Evolutionary conservation across 1,140 invertebrate genomes (phyloP), one percentile per base, ranked within the genome.

Genomic region (Eciton burchellii): DNA sequence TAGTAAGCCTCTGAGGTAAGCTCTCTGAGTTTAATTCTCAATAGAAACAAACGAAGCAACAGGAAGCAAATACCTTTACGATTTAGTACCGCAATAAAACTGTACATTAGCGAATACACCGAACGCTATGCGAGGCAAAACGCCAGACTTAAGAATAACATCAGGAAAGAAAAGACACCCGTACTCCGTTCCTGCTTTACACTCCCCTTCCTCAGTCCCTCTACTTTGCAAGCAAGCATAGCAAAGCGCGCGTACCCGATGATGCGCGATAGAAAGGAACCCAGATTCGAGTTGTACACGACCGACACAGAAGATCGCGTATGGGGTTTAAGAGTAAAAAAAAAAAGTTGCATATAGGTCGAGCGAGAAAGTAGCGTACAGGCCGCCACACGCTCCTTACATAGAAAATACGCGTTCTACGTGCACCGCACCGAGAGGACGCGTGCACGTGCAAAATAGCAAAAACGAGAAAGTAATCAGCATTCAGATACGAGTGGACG

Each of bases 301-400:
- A 60, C 72, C 72, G 47, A n/a, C 73, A 41, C 11, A 35, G 54
- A 83, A 62, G 77, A 76, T 81, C 85, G n/a, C n/a, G 81, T 63
- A 84, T 63, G 84, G 72, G 62, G 77, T 68, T 81, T 24, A 52
- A 71, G 83, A n/a, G n/a, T n/a, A n/a, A n/a, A n/a, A n/a, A n/a
- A 81, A 84, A 89, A 89, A 91, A 91, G 89, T 90, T 56, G 81
- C 88, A 91, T 90, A 91, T 91, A 87, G 90, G 90, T 91, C 90
- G 89, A 86, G 76, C 86, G 90, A 89, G 90, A 91, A 91, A 91
- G 90, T 89, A 84, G 85, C 86, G 71, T 73, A 82, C 60, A 85
- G 62, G 82, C 47, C 72, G 83, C n/a, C 85, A 84, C 84, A 83
- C 81, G 76, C 59, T n/a, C 60, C 79, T 68, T 74, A 72, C 77